phyloP scores from a whole-genome alignment of 1,140 invertebrate genomes.

The Ips nitidus region DNA sequence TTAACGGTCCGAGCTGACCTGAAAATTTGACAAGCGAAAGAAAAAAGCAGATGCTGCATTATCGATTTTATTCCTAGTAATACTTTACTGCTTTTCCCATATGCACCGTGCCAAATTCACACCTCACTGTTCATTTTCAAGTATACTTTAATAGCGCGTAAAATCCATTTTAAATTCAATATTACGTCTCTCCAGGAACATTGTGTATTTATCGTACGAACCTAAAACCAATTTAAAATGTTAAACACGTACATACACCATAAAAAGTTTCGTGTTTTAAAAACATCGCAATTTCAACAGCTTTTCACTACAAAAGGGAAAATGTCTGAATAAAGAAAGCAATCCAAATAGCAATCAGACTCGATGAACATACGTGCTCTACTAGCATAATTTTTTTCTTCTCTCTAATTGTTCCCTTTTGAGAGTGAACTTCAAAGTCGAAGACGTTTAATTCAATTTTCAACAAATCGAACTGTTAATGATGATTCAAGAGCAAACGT shows the following conservation, averaged over 20 bases:
- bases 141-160: constrained; percentile 31
- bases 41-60: constrained; percentile 33
- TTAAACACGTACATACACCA: constrained; percentile 8
- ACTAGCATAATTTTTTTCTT: constrained; percentile 7
- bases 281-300: constrained; percentile 15
- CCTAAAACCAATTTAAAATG: constrained; percentile 9
- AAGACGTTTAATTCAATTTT: too few species aligned
- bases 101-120: constrained; percentile 38
- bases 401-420: too few species aligned
- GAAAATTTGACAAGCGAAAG: constrained; percentile 23
- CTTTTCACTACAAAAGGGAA: constrained; percentile 15
- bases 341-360: constrained; percentile 7
- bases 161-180: constrained; percentile 35
- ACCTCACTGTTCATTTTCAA: constrained; percentile 35
- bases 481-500: constrained; percentile 5
- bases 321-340: constrained; percentile 14
- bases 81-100: constrained; percentile 39
- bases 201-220: constrained; percentile 5
- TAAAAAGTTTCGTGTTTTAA: constrained; percentile 22
- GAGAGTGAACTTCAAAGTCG: too few species aligned
- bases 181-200: constrained; percentile 13
- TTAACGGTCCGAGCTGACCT: constrained; percentile 15
- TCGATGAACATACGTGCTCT: constrained; percentile 5
- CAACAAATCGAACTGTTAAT: neutral
- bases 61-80: constrained; percentile 39